Base-by-base conservation (phyloP, 2,888 invertebrate genomes). In the Cynaeus angustus region DNA sequence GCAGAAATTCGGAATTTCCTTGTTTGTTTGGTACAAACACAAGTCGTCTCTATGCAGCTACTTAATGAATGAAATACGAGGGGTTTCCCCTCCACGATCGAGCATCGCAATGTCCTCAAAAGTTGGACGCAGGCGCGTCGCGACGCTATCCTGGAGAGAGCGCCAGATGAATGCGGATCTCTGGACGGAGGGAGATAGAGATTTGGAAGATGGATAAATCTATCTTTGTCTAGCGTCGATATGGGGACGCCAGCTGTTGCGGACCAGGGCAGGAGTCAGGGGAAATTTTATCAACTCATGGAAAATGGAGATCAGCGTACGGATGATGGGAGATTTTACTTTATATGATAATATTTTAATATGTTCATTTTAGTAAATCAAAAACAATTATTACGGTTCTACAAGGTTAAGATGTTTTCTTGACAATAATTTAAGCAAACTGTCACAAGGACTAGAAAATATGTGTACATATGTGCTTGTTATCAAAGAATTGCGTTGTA, bases 31-130 rank as follows among this genome's bases (percentile, higher is more conserved):
- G 16, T 9, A 13, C 59, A 61, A 62, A 50, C 38, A 62, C 21
- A 38, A n/a, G 13, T 56, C 28, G 48, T 28, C 28, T 45, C 45
- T 21, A 14, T 43, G 41, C 28, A 9, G 45, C 64, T 30, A 45
- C 56, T 38, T 56, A 66, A 56, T 66, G 66, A 66, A 66, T 66
- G 66, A 66, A 56, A 55, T 38, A 64, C 56, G 64, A 58, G 30
- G 12, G 64, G 43, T 5, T 46, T 56, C 56, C 48, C 46, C 46
- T 30, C 61, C 56, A 21, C 10, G 10, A 26, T 46, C 46, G 33
- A 46, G 59, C 59, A 48, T 52, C 46, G 65, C 53, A 53, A 38
- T 46, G 48, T 53, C 62, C 50, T 62, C 37, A 30, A 48, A 13
- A 16, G 38, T 8, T 9, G 14, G 50, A 48, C 62, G 62, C 62